A percentile compares a stretch with the other conserved stretches of the same genome.
phyloP scores from a whole-genome alignment of 2,797 vertebrate genomes.

The Rhadinocentrus ornatus region DNA sequence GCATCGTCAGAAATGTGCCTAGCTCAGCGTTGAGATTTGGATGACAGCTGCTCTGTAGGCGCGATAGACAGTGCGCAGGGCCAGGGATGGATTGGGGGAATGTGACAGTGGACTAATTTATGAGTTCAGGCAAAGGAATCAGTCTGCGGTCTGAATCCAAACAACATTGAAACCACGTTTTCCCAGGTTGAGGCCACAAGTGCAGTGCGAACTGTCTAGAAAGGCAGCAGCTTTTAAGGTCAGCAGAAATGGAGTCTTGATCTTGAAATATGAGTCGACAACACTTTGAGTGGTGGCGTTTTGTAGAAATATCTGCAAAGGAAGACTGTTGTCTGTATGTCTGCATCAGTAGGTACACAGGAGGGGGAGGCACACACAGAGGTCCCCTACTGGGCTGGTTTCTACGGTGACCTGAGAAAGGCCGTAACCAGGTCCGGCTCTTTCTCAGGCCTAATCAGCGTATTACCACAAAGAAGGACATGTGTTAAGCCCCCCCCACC shows the following conservation, averaged over 20 bases:
- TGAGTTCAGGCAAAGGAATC: slow-evolving; percentile 65
- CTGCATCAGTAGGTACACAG: slow-evolving; percentile 62
- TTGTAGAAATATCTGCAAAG: slow-evolving; percentile 32
- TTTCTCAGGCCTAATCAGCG: slow-evolving; percentile 94
- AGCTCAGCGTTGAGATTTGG: slow-evolving; percentile 78
- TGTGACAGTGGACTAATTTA: slow-evolving; percentile 74
- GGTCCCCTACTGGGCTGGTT: slow-evolving; percentile 93
- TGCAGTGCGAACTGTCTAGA: slow-evolving; percentile 60
- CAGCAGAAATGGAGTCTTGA: slow-evolving; percentile 38
- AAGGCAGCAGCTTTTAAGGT: slow-evolving; percentile 56
- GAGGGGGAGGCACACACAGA: slow-evolving; percentile 78
- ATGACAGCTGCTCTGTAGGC: slow-evolving; percentile 66
- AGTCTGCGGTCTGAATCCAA: slow-evolving; percentile 73
- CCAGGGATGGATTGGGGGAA: slow-evolving; percentile 65
- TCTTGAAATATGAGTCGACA: slow-evolving; percentile 29
- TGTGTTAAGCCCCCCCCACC: slow-evolving; percentile 84
- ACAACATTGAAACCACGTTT: slow-evolving; percentile 79
- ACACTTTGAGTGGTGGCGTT: slow-evolving; percentile 27
- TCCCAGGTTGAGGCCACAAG: slow-evolving; percentile 69
- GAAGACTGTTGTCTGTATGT: slow-evolving; percentile 42
- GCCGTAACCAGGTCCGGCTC: slow-evolving; percentile 93
- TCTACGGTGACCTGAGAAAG: slow-evolving; percentile 94
- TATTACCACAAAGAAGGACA: slow-evolving; percentile 91
- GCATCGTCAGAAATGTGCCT: slow-evolving; percentile 74
- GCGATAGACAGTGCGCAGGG: slow-evolving; percentile 61